Conservation (phyloP, 2,888 invertebrate genomes). For the Drosophila buzzatii region DNA sequence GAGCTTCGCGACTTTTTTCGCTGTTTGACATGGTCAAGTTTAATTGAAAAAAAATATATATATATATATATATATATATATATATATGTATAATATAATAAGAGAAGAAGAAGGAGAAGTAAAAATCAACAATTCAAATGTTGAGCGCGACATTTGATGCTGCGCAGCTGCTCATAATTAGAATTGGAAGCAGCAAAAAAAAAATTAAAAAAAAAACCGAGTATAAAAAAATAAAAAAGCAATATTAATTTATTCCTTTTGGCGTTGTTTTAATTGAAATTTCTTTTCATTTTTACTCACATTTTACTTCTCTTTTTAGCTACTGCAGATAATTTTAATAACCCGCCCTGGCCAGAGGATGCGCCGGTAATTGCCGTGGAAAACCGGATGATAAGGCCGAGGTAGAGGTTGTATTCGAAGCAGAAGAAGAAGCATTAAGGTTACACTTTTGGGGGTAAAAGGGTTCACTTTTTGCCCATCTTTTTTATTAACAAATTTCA, state of each 20-base stretch:
- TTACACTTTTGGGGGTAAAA: constrained; percentile 38
- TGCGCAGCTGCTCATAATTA: constrained; percentile 75
- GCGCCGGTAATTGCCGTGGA: constrained; percentile 59
- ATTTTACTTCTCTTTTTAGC: constrained; percentile 34
- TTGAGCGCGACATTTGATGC: constrained; percentile 58
- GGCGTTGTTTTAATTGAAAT: constrained; percentile 77
- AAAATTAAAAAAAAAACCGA: not conserved
- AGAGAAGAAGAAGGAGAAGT: constrained; percentile 16
- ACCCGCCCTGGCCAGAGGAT: constrained; percentile 59
- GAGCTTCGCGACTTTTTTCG: constrained; percentile 37
- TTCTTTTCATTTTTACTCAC: constrained; percentile 39
- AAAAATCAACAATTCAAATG: constrained; percentile 26
- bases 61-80: constrained; percentile 49
- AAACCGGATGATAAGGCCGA: constrained; percentile 30
- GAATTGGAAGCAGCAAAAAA: constrained; percentile 50
- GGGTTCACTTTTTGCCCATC: constrained; percentile 57
- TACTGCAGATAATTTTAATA: constrained; percentile 76
- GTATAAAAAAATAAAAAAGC: constrained; percentile 8
- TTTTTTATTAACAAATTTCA: constrained; percentile 77
- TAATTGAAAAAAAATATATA: constrained; percentile 69
- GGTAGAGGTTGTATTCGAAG: not conserved
- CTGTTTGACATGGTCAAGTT: constrained; percentile 76
- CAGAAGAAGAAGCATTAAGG: not conserved
- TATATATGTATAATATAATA: constrained; percentile 31
- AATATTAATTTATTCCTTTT: constrained; percentile 78